Evolutionary conservation across 2,888 invertebrate genomes (phyloP).

Genomic region (Griposia aprilina): DNA sequence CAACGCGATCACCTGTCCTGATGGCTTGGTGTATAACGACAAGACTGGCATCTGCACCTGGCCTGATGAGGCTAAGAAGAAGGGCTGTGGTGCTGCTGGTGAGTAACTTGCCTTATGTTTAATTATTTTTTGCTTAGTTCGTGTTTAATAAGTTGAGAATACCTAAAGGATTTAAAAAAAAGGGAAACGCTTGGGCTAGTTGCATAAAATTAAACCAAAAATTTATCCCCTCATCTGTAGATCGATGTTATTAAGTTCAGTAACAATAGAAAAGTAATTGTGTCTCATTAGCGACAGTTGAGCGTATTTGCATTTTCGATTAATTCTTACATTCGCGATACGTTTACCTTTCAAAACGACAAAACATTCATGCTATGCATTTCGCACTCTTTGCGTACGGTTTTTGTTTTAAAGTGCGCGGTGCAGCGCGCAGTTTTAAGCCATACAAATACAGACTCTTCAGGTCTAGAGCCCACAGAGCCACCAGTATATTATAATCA

Average conservation of each 20-base stretch:
- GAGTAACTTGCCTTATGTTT: constrained; percentile 47
- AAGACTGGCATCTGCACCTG: constrained; percentile 97
- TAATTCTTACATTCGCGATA: not conserved
- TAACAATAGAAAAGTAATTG: too few relatives aligned
- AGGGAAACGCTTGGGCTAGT: too few relatives aligned
- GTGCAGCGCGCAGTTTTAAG: too few relatives aligned
- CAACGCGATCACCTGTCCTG: constrained; percentile 97
- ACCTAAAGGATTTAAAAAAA: not conserved
- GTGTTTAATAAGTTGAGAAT: not conserved
- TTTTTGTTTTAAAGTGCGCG: too few relatives aligned
- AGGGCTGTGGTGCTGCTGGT: constrained; percentile 95
- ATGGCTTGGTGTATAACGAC: constrained; percentile 96
- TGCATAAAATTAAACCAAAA: not conserved
- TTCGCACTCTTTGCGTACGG: too few relatives aligned
- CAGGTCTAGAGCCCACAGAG: too few relatives aligned
- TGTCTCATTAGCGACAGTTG: too few relatives aligned
- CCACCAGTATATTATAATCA: too few relatives aligned
- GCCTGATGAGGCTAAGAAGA: constrained; percentile 97
- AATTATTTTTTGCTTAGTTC: not conserved
- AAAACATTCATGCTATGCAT: not conserved
- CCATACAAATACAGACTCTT: too few relatives aligned
- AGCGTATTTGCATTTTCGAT: not conserved
- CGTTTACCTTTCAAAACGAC: too few relatives aligned
- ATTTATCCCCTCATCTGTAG: not conserved
- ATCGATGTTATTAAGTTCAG: too few relatives aligned